Evolutionary conservation across 2,797 vertebrate genomes (phyloP), one percentile per base, ranked within the genome.

Genomic region (Eulemur coronatus): DNA sequence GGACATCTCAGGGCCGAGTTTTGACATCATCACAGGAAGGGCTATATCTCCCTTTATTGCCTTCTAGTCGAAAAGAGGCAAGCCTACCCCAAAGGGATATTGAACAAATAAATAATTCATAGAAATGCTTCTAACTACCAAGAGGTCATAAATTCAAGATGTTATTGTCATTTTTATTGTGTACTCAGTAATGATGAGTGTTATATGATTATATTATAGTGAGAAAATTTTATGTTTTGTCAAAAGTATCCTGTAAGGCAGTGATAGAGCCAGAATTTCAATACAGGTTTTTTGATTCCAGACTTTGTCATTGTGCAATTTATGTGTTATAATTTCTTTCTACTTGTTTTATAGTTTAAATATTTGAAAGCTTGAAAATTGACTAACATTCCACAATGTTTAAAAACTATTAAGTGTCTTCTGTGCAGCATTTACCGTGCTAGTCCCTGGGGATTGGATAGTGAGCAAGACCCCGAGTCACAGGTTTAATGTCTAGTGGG

Each of bases 201-300:
- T 88, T 89, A 75, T 1, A 43, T 38, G 61, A 69, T 69, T 91
- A 91, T 4, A 61, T 69, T 90, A 67, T 5, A 85, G 59, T 69
- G 63, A 94, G 84, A 96, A 93, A 91, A 72, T 52, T 79, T 86
- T 57, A 35, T 84, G 55, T 89, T 91, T 96, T 84, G 50, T 96
- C 69, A 92, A 81, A 91, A 61, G n/a, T 55, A 91, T 93, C 85
- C 81, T 89, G n/a, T 11, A 87, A 93, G 28, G 57, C 70, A 87
- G 81, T 0, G 3, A 57, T 4, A 73, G 50, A 96, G 86, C 15
- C 69, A 96, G 89, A 95, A 94, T 91, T 63, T 30, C 72, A 75
- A 85, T 81, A 79, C 35, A 88, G 12, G 35, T 72, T 28, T 91
- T 97, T 55, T 75, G 89, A 86, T 52, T 86, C 80, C 70, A 93